Evolutionary conservation across 2,888 invertebrate species (phyloP), one percentile per base, ranked within the genome.

Genomic region (Halictus quadricinctus): DNA sequence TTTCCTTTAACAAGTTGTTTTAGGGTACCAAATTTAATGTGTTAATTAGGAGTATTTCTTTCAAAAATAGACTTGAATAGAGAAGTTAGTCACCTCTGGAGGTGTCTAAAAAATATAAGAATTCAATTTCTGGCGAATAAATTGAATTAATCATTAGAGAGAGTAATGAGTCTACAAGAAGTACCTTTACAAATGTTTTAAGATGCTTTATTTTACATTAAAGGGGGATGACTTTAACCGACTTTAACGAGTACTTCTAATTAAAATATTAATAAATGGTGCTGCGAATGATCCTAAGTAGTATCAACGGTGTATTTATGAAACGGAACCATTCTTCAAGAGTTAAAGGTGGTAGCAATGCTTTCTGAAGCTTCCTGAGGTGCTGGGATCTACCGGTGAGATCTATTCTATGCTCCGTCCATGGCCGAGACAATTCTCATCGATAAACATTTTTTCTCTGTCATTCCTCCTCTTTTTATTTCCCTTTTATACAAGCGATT

Each of bases 401-500:
- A 41, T 69, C 36, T 69, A 69, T 69, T n/a, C 69, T 69, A 69
- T n/a, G 10, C 69, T 29, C n/a, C 13, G 41, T 41, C 21, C 41
- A 41, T 69, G 69, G 41, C 18, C 41, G 41, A 21, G 41, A 69
- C 43, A 60, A 70, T 74, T n/a, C 82, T 74, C 76, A 58, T 81
- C 69, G 76, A 75, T 76, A 73, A 70, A 76, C n/a, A 80, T 64
- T 76, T 25, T 79, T 36, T 36, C 48, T 60, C 43, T 79, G 25
- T 69, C 50, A 64, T 78, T 76, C 66, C 58, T 46, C 41, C 58
- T 46, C 60, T 48, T 72, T 48, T 58, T 46, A n/a, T 60, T 76
- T 77, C 29, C 46, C 21, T 83, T 78, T 84, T 87, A 66, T 85
- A 87, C 85, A 87, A 88, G 81, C 85, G 81, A 87, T 85, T 88